These are phyloP conservation scores for Venusia cambrica DNA, from an alignment of 2,888 invertebrate species.

Conservation along the genomic window DNA sequence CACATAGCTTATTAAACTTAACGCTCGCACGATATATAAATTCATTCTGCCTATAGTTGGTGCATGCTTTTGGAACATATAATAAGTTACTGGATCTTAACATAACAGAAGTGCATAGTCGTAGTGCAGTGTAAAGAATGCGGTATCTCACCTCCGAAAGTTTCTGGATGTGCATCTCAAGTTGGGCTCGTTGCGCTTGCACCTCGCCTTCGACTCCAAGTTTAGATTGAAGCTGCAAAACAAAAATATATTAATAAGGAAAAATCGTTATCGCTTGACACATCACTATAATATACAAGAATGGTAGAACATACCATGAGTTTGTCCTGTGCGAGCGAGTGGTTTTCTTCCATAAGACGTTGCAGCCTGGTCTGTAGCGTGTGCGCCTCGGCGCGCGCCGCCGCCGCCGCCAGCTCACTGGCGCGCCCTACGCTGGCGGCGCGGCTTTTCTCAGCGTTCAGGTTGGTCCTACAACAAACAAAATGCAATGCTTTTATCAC, in stretches of 20 bases:
- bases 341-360: slow-evolving; percentile 83
- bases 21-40: no score
- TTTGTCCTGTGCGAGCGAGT: slow-evolving; percentile 81
- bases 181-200: slow-evolving; percentile 82
- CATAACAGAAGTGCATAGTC: no score
- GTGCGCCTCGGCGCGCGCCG: slow-evolving; percentile 82
- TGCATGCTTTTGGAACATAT: no score
- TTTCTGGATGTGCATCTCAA: slow-evolving; percentile 84
- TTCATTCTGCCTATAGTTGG: no score
- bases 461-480: slow-evolving; percentile 68
- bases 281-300: neutral
- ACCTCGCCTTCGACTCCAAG: slow-evolving; percentile 73
- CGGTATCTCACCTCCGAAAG: slow-evolving; percentile 83
- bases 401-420: slow-evolving; percentile 77
- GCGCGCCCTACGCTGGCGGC: slow-evolving; percentile 79
- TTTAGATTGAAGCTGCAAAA: slow-evolving; percentile 79
- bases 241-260: slow-evolving; percentile 7
- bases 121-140: no score
- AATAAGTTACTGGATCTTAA: no score
- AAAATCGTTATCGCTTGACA: no score
- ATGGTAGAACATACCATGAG: slow-evolving; percentile 57
- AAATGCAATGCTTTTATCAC: no score
- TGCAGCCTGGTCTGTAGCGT: slow-evolving; percentile 83
- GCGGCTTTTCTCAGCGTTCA: slow-evolving; percentile 85
- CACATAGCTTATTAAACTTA: no score